These are phyloP conservation scores for Coenonympha glycerion DNA, from an alignment of 2,888 invertebrate species.

Conservation along the genomic window DNA sequence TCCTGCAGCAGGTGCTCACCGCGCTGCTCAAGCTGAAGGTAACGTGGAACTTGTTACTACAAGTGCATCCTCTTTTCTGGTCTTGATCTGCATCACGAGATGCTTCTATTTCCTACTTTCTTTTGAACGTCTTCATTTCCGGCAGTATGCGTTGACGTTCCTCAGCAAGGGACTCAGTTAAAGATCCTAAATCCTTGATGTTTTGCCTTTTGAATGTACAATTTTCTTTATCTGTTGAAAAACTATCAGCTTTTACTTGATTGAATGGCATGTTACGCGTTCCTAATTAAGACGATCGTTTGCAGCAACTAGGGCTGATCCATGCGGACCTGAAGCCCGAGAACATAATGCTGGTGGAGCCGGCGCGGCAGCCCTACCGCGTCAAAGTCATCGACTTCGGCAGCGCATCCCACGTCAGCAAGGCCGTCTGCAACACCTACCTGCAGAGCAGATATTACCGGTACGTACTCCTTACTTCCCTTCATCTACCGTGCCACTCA, in stretches of 20 bases:
- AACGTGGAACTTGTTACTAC: too few species aligned
- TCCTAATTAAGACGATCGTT: too few species aligned
- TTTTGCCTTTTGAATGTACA: too few species aligned
- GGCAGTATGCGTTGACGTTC: too few species aligned
- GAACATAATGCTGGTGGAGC: constrained; percentile 99
- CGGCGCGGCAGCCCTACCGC: constrained; percentile 96
- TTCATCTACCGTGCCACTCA: background rate
- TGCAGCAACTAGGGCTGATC: constrained; percentile 97
- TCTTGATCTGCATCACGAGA: too few species aligned
- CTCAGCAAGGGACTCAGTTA: too few species aligned
- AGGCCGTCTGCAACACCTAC: constrained; percentile 99
- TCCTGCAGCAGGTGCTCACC: constrained; percentile 96
- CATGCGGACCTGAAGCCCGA: constrained; percentile 99
- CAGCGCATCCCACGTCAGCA: constrained; percentile 98
- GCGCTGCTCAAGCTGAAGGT: constrained; percentile 93
- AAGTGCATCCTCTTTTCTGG: background rate
- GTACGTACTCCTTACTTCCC: constrained; percentile 35
- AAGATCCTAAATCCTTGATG: too few species aligned
- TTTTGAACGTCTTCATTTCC: too few species aligned
- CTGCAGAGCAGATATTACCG: constrained; percentile 97
- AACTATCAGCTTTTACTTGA: too few species aligned
- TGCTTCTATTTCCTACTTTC: too few species aligned
- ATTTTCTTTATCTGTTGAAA: too few species aligned
- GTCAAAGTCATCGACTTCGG: constrained; percentile 99
- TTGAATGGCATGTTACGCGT: too few species aligned